Evolutionary conservation across 1,140 invertebrate genomes (phyloP), one percentile per base, ranked within the genome.

Genomic region (Gryon sp.): DNA sequence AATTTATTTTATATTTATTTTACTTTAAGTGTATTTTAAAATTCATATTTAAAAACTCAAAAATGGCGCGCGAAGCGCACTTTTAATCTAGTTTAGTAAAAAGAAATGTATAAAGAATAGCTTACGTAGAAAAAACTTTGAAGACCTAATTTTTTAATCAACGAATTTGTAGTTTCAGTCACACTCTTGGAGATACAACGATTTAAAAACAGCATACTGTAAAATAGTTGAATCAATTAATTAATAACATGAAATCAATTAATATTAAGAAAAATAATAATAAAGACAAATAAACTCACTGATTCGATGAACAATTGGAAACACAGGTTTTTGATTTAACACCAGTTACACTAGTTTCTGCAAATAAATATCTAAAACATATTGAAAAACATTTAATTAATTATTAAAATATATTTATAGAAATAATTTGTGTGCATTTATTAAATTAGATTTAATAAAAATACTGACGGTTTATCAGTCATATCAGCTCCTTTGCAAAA

Each of bases 51-150:
- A n/a, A n/a, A n/a, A n/a, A n/a, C n/a, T n/a, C n/a, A n/a, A n/a
- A n/a, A n/a, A n/a, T n/a, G n/a, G n/a, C n/a, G n/a, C n/a, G n/a
- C n/a, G n/a, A n/a, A n/a, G n/a, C n/a, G n/a, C n/a, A n/a, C n/a
- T n/a, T n/a, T n/a, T n/a, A n/a, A n/a, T n/a, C n/a, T n/a, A n/a
- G n/a, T n/a, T n/a, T n/a, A n/a, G n/a, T n/a, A n/a, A n/a, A n/a
- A n/a, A n/a, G n/a, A n/a, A n/a, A n/a, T n/a, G n/a, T n/a, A n/a
- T n/a, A n/a, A n/a, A n/a, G n/a, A n/a, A n/a, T n/a, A n/a, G n/a
- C 84, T 82, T 82, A 90, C 91, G 34, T 88, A 82, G 62, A 91
- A 91, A 66, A 91, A 92, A 69, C 90, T 89, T 26, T 86, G 83
- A 12, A 92, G 50, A 46, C 90, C 90, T 65, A 90, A 87, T 45